Evolutionary conservation across 92 coral and sea anemone genomes (phyloP), one percentile per base, ranked within the genome.

Genomic region (Phenganax marumi): DNA sequence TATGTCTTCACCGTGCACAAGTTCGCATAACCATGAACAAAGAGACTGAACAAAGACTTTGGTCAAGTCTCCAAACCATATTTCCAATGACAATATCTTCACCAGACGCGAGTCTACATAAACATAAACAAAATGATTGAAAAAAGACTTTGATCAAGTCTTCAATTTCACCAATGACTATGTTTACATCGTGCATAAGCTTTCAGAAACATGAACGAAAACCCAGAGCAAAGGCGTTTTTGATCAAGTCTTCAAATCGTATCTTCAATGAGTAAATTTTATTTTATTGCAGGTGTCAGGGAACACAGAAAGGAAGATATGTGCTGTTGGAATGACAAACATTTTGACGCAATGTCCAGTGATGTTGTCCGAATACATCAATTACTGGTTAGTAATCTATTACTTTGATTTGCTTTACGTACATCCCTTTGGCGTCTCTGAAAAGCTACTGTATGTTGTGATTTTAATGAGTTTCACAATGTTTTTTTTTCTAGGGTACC

Each of bases 261-360:
- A 18, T 48, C 7, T 11, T 7, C 25, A 12, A 14, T 12, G 33
- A 52, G 26, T 33, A 49, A 7, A 1, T 46, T 11, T 23, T 78
- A 50, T 52, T 23, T 49, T 10, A 7, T 54, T 65, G 19, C 68
- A 95, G 98, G 98, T 95, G 14, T 95, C 98, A 26, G 98, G 98
- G 17, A 83, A 85, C 62, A 88, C 89, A 68, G 98, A 95, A 26
- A 86, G 95, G 53, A 92, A 90, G 86, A 91, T 95, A 21, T 95
- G 98, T 76, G 97, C 98, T 22, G 91, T 95, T 3, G 98, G 98
- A 25, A 90, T 95, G 72, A 95, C 90, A 16, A 92, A 92, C 73
- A 85, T 95, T 21, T 86, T 95, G 19, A 89, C 97, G 13, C 94
- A 90, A 33, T 91, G 96, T 50, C 97, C 98, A 0, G 91, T 90